These are phyloP conservation scores for Venturia canescens DNA, from an alignment of 1,140 invertebrate genomes.

Conservation along the genomic window DNA sequence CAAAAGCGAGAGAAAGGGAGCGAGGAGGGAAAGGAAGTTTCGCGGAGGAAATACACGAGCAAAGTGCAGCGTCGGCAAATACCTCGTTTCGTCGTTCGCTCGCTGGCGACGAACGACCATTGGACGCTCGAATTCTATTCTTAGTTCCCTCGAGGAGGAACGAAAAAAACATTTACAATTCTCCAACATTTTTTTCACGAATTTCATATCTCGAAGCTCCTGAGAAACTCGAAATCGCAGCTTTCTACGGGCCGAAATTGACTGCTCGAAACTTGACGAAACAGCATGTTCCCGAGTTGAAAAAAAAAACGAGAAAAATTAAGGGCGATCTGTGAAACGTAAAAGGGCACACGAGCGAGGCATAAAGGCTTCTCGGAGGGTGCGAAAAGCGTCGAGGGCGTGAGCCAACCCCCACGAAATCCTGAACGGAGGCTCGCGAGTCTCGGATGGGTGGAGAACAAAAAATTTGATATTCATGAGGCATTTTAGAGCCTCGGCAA, in stretches of 20 bases:
- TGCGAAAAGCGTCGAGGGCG: conserved; percentile 42
- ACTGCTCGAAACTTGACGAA: not conserved
- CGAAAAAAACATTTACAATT: conserved; percentile 17
- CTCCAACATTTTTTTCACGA: not conserved
- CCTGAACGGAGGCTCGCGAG: not conserved
- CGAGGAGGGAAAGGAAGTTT: conserved; percentile 13
- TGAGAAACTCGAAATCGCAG: not conserved
- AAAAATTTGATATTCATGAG: conserved; percentile 68
- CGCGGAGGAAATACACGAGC: conserved; percentile 57
- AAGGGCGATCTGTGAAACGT: conserved; percentile 12
- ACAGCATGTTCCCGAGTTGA: not conserved
- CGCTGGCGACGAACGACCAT: conserved; percentile 55
- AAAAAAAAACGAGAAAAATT: conserved; percentile 9
- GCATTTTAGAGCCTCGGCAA: conserved; percentile 63
- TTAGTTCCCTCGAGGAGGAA: conserved; percentile 59
- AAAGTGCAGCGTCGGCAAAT: conserved; percentile 73
- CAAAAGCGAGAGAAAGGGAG: conserved; percentile 39
- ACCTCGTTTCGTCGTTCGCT: conserved; percentile 63
- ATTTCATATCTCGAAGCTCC: no score
- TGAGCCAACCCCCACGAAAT: conserved; percentile 6
- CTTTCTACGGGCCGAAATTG: not conserved
- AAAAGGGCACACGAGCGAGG: not conserved
- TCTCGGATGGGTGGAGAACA: conserved; percentile 45
- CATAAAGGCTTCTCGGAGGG: conserved; percentile 42
- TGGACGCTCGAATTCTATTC: conserved; percentile 66